Evolutionary conservation across 2,113 vertebrate species (phyloP), one percentile per base, ranked within the genome.

Genomic region (Rostratula benghalensis): DNA sequence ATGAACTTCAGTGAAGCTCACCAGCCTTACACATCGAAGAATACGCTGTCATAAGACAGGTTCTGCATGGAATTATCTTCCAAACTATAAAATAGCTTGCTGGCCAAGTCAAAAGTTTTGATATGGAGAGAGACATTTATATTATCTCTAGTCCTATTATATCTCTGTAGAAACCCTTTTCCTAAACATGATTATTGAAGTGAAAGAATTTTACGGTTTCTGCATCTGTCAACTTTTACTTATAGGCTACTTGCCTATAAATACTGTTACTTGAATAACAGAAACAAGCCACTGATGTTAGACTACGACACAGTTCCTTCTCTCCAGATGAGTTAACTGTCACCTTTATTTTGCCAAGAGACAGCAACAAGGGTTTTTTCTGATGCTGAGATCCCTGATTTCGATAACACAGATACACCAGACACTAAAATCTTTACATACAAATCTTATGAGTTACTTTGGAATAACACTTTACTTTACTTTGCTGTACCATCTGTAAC

Each of bases 51-150:
- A 90, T 69, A 90, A 87, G 85, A 43, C 65, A 81, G 27, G 31
- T 63, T 84, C 69, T 95, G 74, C 83, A 46, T 78, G 81, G 87
- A 86, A 87, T 95, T 93, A 84, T 60, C 65, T 89, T 91, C 56
- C 64, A 81, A 94, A 92, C 87, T 68, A 90, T 56, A 75, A 87
- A 96, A 95, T 8, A 89, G 77, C 48, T 94, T 86, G 27, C 56
- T 75, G 78, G 80, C 75, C 60, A 78, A 80, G 83, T 78, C 81
- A 84, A 16, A 95, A 94, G 45, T 87, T 94, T 91, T 57, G 53
- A 84, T 91, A 76, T 17, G 24, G 71, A 90, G 30, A 88, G 9
- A 93, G 89, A 87, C 65, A 77, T 94, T 90, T 90, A 64, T 83
- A 91, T 93, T 90, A 87, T 61, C 81, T 83, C 77, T 56, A 69